These are phyloP conservation scores for Carabus problematicus DNA, from an alignment of 2,888 invertebrate species.

Conservation along the genomic window DNA sequence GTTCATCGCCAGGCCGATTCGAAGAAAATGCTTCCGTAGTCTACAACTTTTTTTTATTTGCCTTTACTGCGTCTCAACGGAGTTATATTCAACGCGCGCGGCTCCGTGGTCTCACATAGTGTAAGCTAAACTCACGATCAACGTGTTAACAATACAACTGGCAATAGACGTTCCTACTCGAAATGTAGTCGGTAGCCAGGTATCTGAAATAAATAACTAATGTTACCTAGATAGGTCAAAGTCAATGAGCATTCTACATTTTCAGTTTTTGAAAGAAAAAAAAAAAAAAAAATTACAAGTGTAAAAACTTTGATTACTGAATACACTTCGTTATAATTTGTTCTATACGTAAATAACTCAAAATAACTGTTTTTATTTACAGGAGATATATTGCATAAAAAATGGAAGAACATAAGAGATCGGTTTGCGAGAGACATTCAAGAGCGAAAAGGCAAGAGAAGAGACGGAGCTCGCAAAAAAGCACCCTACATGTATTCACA, in stretches of 20 bases:
- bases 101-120: too few relatives aligned
- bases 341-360: not conserved
- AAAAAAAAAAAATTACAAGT: not conserved
- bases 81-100: too few relatives aligned
- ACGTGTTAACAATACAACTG: not conserved
- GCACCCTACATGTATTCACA: conserved; percentile 49
- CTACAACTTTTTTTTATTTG: too few relatives aligned
- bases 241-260: too few relatives aligned
- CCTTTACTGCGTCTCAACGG: too few relatives aligned
- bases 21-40: too few relatives aligned
- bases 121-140: not conserved
- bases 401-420: conserved; percentile 50
- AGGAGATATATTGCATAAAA: conserved; percentile 35
- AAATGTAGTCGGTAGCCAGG: conserved; percentile 1
- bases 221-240: not conserved
- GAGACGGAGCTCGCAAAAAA: conserved; percentile 49
- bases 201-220: conserved; percentile 6
- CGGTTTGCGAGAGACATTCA: conserved; percentile 47
- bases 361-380: not conserved
- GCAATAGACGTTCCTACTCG: not conserved
- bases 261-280: not conserved
- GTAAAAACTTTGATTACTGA: conserved; percentile 1
- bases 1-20: too few relatives aligned
- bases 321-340: not conserved
- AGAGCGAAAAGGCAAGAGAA: conserved; percentile 45